Conservation (phyloP, 2,888 invertebrate genomes). For the Ariolimax columbianus region DNA sequence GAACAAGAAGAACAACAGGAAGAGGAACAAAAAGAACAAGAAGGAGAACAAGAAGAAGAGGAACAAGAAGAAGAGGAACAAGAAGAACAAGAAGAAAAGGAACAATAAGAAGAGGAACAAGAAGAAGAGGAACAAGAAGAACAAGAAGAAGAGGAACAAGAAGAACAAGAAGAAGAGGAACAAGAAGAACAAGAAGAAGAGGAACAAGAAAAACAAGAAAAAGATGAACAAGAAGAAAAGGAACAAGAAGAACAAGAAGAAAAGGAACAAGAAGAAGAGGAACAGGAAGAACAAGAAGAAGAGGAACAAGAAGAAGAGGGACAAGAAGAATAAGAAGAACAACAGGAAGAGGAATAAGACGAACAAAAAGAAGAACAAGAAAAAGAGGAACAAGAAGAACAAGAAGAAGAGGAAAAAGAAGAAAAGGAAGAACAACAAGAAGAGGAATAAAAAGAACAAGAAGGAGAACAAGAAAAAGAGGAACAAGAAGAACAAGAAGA, state of each 20-base stretch:
- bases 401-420: background rate
- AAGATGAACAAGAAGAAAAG: background rate
- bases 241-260: background rate
- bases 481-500: no score
- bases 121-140: constrained; percentile 4
- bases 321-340: no score
- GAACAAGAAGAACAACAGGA: no score
- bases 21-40: no score
- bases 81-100: background rate
- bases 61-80: background rate
- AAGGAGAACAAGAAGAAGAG: background rate
- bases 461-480: no score
- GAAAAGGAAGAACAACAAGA: background rate
- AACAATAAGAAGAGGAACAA: no score
- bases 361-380: background rate
- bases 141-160: constrained; percentile 11
- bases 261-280: background rate
- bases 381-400: background rate
- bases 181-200: background rate
- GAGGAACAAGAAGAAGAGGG: no score
- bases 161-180: background rate
- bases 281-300: background rate
- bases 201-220: no score
- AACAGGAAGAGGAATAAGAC: no score
- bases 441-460: no score